Percentiles rank a stretch among this genome's conserved stretches.
Conservation (phyloP, 2,797 vertebrate species). For the Cynopterus sphinx region DNA sequence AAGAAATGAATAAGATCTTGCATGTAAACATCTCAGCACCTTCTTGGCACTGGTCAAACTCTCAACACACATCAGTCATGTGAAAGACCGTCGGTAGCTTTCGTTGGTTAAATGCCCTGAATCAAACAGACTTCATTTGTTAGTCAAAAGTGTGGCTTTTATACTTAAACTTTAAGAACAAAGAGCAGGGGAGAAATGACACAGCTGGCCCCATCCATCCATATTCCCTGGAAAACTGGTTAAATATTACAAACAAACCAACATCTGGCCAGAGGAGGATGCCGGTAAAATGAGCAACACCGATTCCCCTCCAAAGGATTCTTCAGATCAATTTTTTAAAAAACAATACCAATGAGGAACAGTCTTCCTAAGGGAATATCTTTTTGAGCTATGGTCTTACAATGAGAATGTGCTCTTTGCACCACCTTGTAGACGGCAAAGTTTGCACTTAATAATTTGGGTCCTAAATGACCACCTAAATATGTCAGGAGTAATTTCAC, state of each 20-base stretch:
- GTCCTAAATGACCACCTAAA: slow-evolving; percentile 85
- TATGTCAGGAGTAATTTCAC: slow-evolving; percentile 84
- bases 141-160: slow-evolving; percentile 15
- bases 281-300: neutral
- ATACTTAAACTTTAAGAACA: slow-evolving; percentile 44
- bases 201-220: neutral
- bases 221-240: neutral
- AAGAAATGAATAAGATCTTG: neutral
- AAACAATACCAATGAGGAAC: neutral
- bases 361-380: neutral
- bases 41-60: neutral
- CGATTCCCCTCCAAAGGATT: neutral
- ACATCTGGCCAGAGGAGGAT: slow-evolving; percentile 29
- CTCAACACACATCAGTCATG: neutral
- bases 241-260: slow-evolving; percentile 44
- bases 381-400: slow-evolving; percentile 69
- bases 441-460: slow-evolving; percentile 82
- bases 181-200: neutral
- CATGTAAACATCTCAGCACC: neutral
- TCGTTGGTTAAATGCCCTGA: neutral
- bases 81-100: neutral
- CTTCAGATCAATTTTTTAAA: slow-evolving; percentile 49
- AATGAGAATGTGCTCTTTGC: slow-evolving; percentile 72
- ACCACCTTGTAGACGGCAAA: slow-evolving; percentile 71
- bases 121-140: neutral